phyloP scores from a whole-genome alignment of 92 coral and sea anemone genomes.

The Parazoanthus atlanticus region DNA sequence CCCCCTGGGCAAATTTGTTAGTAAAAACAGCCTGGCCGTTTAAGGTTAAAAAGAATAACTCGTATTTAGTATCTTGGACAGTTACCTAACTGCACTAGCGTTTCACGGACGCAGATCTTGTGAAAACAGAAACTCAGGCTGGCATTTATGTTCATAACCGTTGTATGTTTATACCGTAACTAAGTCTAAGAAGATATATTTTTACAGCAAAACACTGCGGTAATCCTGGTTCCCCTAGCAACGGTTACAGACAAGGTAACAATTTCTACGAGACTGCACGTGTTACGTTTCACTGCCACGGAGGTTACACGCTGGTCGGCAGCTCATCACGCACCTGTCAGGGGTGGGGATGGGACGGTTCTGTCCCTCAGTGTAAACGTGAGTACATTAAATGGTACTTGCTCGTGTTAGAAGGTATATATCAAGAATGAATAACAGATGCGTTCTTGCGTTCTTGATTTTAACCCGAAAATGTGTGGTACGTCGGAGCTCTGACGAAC shows the following conservation, averaged over 20 bases:
- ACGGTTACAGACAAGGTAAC: conserved; percentile 54
- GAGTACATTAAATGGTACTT: conserved; percentile 5
- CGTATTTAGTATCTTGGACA: too few relatives aligned
- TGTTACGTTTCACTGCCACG: conserved; percentile 55
- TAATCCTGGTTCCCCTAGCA: conserved; percentile 60
- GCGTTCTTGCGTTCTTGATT: too few relatives aligned
- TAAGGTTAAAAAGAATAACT: too few relatives aligned
- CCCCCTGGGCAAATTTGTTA: too few relatives aligned
- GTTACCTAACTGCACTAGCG: too few relatives aligned
- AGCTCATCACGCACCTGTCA: conserved; percentile 52
- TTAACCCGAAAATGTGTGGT: too few relatives aligned
- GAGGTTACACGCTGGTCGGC: conserved; percentile 61
- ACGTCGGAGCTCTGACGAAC: too few relatives aligned
- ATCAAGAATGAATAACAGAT: too few relatives aligned
- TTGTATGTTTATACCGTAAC: neutral
- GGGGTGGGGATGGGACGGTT: conserved; percentile 65
- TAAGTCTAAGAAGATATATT: neutral
- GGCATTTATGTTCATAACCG: neutral
- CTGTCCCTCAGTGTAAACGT: conserved; percentile 70
- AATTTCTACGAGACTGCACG: conserved; percentile 60
- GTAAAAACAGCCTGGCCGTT: too few relatives aligned
- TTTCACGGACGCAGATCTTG: too few relatives aligned
- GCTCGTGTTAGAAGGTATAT: neutral
- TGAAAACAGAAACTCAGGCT: neutral
- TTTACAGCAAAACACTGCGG: conserved; percentile 62